These are phyloP conservation scores for Embidobia sp. DNA, from an alignment of 2,888 invertebrate genomes.

Conservation along the genomic window DNA sequence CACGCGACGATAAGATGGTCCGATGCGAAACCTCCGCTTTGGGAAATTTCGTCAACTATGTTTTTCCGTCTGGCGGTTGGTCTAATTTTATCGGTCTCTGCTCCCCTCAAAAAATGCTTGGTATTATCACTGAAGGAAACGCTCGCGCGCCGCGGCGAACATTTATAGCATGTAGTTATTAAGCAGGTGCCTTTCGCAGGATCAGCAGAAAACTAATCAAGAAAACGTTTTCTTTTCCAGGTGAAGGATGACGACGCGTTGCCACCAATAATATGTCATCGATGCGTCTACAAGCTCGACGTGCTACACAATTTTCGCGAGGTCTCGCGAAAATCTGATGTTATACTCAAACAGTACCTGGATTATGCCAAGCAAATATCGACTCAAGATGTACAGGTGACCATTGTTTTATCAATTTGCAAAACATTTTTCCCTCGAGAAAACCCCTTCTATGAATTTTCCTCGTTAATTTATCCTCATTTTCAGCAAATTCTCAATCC, in stretches of 20 bases:
- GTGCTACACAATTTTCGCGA: constrained; percentile 90
- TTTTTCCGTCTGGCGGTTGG: constrained; percentile 46
- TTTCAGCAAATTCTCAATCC: no score
- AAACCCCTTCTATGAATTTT: no score
- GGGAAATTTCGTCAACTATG: constrained; percentile 52
- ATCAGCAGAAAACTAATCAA: no score
- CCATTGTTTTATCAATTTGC: constrained; percentile 1
- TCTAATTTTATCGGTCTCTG: constrained; percentile 30
- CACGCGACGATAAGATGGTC: constrained; percentile 66
- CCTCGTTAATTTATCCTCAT: no score
- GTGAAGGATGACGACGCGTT: constrained; percentile 89
- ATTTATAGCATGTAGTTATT: no score
- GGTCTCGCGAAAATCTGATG: constrained; percentile 88
- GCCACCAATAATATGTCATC: constrained; percentile 89
- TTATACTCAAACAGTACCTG: constrained; percentile 89
- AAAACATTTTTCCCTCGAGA: no score
- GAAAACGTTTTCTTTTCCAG: constrained; percentile 79
- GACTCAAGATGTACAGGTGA: constrained; percentile 86
- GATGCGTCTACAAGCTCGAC: constrained; percentile 89
- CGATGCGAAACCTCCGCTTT: constrained; percentile 46
- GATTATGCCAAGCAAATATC: constrained; percentile 86
- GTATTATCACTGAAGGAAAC: constrained; percentile 4
- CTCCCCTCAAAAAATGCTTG: constrained; percentile 2
- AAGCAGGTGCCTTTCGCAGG: no score
- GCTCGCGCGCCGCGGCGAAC: neutral